Evolutionary conservation across 2,888 invertebrate genomes (phyloP).

Genomic region (Zaprionus bogoriensis): DNA sequence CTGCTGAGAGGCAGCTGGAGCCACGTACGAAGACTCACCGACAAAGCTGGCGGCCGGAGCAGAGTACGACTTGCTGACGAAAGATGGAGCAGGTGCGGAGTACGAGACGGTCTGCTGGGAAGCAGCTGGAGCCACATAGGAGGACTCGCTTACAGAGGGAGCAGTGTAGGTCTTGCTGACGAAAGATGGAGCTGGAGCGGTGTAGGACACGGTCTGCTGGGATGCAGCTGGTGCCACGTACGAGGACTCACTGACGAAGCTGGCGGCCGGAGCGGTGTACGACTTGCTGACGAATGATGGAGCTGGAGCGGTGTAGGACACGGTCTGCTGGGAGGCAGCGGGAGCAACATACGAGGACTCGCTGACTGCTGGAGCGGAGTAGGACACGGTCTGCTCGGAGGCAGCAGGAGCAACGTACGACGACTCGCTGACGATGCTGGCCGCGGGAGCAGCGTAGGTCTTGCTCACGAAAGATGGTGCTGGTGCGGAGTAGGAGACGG

Average conservation of each 20-base stretch:
- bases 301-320: slow-evolving; percentile 33
- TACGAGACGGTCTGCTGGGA: slow-evolving; percentile 16
- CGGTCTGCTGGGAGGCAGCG: slow-evolving; percentile 26
- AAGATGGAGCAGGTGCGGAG: slow-evolving; percentile 25
- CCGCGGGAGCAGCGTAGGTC: slow-evolving; percentile 30
- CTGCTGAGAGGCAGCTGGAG: slow-evolving; percentile 14
- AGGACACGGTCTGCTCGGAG: too few species aligned
- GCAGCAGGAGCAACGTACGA: slow-evolving; percentile 30
- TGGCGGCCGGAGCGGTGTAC: slow-evolving; percentile 25
- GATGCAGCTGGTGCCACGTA: slow-evolving; percentile 21
- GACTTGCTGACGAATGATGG: slow-evolving; percentile 3
- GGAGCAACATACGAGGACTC: slow-evolving; percentile 34
- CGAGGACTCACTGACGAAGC: slow-evolving; percentile 1
- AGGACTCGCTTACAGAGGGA: slow-evolving; percentile 15
- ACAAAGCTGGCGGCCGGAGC: slow-evolving; percentile 22
- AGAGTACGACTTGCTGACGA: slow-evolving; percentile 9
- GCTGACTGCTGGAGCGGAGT: too few species aligned
- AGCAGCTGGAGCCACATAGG: slow-evolving; percentile 23
- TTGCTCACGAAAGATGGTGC: not conserved
- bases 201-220: slow-evolving; percentile 18
- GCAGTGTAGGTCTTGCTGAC: slow-evolving; percentile 18
- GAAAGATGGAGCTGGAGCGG: slow-evolving; percentile 16
- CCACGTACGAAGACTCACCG: slow-evolving; percentile 15
- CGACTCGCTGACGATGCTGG: slow-evolving; percentile 10
- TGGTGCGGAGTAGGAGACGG: slow-evolving; percentile 21